Conservation (phyloP, 2,797 vertebrate species). For the Rhinella marina region DNA sequence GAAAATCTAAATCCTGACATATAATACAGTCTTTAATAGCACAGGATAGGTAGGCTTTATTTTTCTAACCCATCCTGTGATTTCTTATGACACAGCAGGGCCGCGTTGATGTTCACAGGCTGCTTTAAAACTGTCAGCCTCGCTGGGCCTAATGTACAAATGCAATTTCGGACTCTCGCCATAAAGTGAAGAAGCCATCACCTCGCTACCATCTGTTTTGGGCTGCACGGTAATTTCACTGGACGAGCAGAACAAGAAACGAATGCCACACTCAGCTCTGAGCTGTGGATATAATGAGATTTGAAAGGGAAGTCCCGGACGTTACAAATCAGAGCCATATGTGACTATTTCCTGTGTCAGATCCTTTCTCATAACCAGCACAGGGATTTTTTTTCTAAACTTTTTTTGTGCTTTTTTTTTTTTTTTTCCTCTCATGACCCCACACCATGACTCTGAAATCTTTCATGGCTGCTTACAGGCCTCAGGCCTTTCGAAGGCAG, state of each 20-base stretch:
- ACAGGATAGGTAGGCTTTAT: neutral
- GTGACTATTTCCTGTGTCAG: constrained; percentile 90
- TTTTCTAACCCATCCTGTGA: neutral
- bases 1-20: neutral
- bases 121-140: constrained; percentile 38
- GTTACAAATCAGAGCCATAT: constrained; percentile 89
- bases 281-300: constrained; percentile 82
- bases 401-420: constrained; percentile 53
- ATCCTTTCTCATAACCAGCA: constrained; percentile 85
- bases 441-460: constrained; percentile 85
- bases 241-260: constrained; percentile 73
- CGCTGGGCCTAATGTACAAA: constrained; percentile 40
- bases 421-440: constrained; percentile 79
- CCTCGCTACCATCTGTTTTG: constrained; percentile 62
- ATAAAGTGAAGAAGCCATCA: constrained; percentile 68
- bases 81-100: neutral
- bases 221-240: constrained; percentile 69
- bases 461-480: constrained; percentile 80
- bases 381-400: constrained; percentile 63
- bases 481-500: constrained; percentile 78
- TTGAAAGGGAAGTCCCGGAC: constrained; percentile 83
- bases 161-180: neutral
- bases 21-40: neutral
- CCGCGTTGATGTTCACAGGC: constrained; percentile 32
- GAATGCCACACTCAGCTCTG: constrained; percentile 72